Percentiles rank a stretch among this genome's conserved stretches.
Evolutionary conservation across 1,140 invertebrate genomes (phyloP).

Genomic region (Capitella teleta): DNA sequence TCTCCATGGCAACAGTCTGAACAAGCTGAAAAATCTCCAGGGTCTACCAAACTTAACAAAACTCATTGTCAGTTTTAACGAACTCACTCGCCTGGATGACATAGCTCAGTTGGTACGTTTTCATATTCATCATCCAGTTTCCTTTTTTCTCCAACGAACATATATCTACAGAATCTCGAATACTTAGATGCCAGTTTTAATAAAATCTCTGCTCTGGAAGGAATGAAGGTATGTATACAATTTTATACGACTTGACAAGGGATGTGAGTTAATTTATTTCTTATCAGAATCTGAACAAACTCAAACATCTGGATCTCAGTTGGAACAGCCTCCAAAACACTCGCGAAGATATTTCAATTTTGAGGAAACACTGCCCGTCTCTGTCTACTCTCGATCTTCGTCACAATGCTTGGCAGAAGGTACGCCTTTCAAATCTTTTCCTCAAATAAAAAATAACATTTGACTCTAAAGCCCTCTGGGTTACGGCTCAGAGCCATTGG

Average conservation of each 20-base stretch:
- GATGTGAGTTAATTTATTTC: no score
- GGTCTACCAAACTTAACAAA: constrained; percentile 21
- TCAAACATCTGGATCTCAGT: constrained; percentile 28
- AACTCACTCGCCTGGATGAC: constrained; percentile 33
- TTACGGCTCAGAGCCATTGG: constrained; percentile 30
- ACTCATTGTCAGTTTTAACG: constrained; percentile 37
- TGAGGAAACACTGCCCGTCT: constrained; percentile 28
- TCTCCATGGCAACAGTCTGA: constrained; percentile 36
- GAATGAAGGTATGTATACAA: constrained; percentile 39
- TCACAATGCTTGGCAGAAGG: constrained; percentile 23
- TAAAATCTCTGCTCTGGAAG: constrained; percentile 34
- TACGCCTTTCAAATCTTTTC: not conserved
- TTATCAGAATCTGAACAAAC: constrained; percentile 15
- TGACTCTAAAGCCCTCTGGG: constrained; percentile 21
- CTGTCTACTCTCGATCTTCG: constrained; percentile 25
- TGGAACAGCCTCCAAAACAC: constrained; percentile 35
- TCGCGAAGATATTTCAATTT: constrained; percentile 30
- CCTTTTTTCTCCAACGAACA: not conserved
- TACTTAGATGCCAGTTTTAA: constrained; percentile 39
- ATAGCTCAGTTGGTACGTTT: constrained; percentile 28
- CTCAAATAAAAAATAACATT: not conserved
- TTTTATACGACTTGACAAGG: no score
- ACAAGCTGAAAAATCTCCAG: constrained; percentile 28
- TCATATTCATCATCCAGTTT: not conserved
- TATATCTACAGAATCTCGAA: constrained; percentile 17